These are phyloP conservation scores for Neotoxoptera formosana DNA, from an alignment of 1,140 invertebrate genomes.

Conservation along the genomic window DNA sequence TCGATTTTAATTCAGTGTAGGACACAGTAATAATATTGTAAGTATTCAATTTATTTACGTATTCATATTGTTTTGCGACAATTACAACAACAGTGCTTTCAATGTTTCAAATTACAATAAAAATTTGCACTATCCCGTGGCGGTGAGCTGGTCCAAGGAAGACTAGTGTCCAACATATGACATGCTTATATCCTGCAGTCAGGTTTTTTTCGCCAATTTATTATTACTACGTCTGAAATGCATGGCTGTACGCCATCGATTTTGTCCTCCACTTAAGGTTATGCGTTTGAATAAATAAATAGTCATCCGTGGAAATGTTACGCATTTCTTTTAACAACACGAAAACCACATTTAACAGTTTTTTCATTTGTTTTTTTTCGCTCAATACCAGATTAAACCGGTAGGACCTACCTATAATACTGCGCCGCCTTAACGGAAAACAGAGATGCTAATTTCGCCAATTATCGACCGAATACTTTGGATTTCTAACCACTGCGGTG, in stretches of 20 bases:
- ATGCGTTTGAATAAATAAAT: not conserved
- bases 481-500: slow-evolving; percentile 25
- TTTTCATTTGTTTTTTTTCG: not conserved
- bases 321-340: not conserved
- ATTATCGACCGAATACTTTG: not conserved
- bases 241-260: not conserved
- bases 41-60: not conserved
- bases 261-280: not conserved
- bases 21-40: too few relatives aligned
- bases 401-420: not conserved
- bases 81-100: not conserved
- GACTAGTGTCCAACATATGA: not conserved
- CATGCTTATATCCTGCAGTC: not conserved
- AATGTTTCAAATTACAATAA: not conserved
- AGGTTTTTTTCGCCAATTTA: not conserved
- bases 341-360: not conserved
- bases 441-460: not conserved
- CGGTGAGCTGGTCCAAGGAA: not conserved
- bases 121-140: not conserved
- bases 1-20: not conserved
- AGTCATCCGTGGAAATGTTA: not conserved
- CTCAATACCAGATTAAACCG: not conserved
- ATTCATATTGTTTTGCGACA: not conserved
- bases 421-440: not conserved
- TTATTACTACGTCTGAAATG: not conserved